Base-by-base conservation (phyloP, 1,140 invertebrate genomes). In the Watersipora subatra region DNA sequence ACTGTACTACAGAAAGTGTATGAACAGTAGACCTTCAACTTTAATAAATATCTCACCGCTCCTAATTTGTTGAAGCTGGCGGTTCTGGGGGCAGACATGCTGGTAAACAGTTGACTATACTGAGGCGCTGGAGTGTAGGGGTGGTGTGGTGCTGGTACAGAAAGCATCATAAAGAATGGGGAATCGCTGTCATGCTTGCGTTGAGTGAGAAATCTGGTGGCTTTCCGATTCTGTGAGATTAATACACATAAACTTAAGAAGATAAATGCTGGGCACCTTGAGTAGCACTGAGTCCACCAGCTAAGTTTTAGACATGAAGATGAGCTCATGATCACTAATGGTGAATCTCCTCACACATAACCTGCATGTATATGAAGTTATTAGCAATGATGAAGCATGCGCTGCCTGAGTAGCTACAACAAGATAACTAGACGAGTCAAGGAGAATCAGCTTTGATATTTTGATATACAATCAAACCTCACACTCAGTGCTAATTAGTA, bases 91-190 rank as follows among this genome's bases (percentile, higher is more conserved):
- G 85, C 87, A 61, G 79, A 85, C 0, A 83, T 70, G 30, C 84
- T 80, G 12, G 79, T 75, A 75, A 86, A 94, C 22, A 74, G 78
- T 58, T 84, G 81, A 15, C 77, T 73, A 76, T 92, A 88, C 65
- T 89, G 82, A 0, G 84, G 79, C 0, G 89, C 89, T 1, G 90
- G 87, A 1, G 85, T 89, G 75, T 90, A 92, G 0, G 91, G 91
- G 55, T 84, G 84, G 79, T 94, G 91, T 12, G 88, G 86, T 0
- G 91, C 88, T 22, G 91, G 91, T 0, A 89, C 87, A 1, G 90
- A 85, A 7, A 93, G 70, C 68, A 92, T 86, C 85, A 92, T 90
- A 34, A 94, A 85, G 73, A 93, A 92, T 15, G 87, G 87, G 12
- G 76, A 64, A 2, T 62, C 68, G 66, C 68, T 68, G 73, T 59